Evolutionary conservation across 64 coral and sea anemone genomes (phyloP).

Genomic region (Anthopleura sola): DNA sequence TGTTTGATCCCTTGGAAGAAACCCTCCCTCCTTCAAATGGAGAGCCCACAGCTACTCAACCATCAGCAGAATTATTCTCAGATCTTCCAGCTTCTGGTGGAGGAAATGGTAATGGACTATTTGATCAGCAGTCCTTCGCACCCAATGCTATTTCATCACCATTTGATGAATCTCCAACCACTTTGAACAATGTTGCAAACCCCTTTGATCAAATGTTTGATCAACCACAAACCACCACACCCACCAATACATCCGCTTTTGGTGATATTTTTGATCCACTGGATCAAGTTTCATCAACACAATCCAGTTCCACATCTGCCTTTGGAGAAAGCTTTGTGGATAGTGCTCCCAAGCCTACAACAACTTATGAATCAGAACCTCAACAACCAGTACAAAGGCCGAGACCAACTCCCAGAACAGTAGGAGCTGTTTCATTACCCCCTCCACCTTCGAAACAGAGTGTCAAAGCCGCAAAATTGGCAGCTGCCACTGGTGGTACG

Average conservation of each 20-base stretch:
- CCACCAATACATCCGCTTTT: neutral
- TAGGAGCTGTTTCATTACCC: slow-evolving; percentile 5
- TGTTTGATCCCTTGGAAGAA: slow-evolving; percentile 58
- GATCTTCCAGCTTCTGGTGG: neutral
- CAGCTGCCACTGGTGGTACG: neutral
- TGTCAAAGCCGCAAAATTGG: slow-evolving; percentile 52
- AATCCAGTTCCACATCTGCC: neutral
- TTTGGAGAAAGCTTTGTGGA: neutral
- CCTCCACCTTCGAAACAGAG: slow-evolving; percentile 64
- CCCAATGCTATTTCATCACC: slow-evolving; percentile 27
- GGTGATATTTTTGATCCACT: slow-evolving; percentile 10
- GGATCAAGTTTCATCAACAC: neutral
- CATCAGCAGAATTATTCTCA: neutral
- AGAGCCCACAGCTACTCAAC: neutral
- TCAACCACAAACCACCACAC: neutral
- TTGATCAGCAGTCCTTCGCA: slow-evolving; percentile 1
- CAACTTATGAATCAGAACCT: neutral
- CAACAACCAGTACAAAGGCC: neutral
- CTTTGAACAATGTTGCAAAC: neutral
- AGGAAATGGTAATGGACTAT: neutral
- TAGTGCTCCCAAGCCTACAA: neutral
- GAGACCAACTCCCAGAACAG: slow-evolving; percentile 27
- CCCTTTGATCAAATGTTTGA: slow-evolving; percentile 18
- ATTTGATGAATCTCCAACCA: slow-evolving; percentile 17
- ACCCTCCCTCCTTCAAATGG: neutral